Conservation (phyloP, 2,888 invertebrate species). For the Ennomos erosarius region DNA sequence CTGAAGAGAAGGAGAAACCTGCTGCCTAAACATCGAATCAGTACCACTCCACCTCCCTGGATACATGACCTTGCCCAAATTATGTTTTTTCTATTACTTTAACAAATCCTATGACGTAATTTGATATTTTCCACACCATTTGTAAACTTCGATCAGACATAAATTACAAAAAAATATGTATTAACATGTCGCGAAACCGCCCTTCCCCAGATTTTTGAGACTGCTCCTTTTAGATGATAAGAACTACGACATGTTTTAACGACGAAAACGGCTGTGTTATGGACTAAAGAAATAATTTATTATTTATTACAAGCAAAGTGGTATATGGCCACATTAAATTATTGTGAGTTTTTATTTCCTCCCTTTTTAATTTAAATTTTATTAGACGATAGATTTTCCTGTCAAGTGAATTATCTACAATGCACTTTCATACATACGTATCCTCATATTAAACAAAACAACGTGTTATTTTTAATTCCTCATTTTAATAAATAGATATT, state of each 20-base stretch:
- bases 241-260: conserved; percentile 56
- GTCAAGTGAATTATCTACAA: no score
- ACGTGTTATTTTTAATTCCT: no score
- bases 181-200: conserved; percentile 69
- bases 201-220: conserved; percentile 64
- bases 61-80: conserved; percentile 69
- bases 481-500: no score
- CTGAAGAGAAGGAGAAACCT: conserved; percentile 85
- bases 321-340: conserved; percentile 62
- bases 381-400: no score
- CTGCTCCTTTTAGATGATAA: conserved; percentile 77
- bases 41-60: conserved; percentile 48
- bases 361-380: no score
- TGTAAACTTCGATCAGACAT: conserved; percentile 65
- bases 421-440: no score
- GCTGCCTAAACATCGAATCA: conserved; percentile 73
- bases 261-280: conserved; percentile 72
- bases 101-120: conserved; percentile 79
- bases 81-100: conserved; percentile 81
- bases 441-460: no score
- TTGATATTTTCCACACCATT: conserved; percentile 77
- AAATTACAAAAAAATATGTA: conserved; percentile 55
- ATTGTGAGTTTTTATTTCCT: no score
- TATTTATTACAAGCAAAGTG: conserved; percentile 67
- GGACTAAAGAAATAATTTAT: conserved; percentile 66